Conservation (phyloP, 2,888 invertebrate species). For the Polyommatus iphigenia region DNA sequence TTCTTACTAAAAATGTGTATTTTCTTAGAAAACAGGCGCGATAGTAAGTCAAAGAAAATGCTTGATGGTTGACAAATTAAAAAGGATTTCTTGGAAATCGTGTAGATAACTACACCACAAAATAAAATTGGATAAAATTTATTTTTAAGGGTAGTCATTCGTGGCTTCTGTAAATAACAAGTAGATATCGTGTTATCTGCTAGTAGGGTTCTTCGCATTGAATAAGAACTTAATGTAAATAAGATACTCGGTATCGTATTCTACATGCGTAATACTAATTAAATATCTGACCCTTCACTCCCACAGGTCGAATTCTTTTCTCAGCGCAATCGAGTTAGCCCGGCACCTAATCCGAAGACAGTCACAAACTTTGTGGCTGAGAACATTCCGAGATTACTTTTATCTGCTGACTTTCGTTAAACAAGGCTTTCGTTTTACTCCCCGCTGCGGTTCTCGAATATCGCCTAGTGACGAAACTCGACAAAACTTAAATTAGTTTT, state of each 20-base stretch:
- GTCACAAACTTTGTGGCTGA: slow-evolving; percentile 64
- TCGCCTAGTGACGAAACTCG: slow-evolving; percentile 55
- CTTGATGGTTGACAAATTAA: neutral
- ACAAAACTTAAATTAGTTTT: slow-evolving; percentile 60
- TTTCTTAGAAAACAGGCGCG: neutral
- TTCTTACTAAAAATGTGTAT: neutral
- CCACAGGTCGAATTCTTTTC: slow-evolving; percentile 63
- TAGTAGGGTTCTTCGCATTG: neutral
- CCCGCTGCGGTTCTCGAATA: slow-evolving; percentile 46
- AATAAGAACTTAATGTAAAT: neutral
- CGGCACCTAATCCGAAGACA: slow-evolving; percentile 65
- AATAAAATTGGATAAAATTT: neutral
- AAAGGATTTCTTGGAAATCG: neutral
- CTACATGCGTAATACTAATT: slow-evolving; percentile 44
- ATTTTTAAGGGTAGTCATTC: neutral
- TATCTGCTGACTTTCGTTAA: slow-evolving; percentile 57
- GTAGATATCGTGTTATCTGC: neutral
- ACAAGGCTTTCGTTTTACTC: slow-evolving; percentile 63
- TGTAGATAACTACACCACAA: neutral
- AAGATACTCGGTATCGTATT: neutral
- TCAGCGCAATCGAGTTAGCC: slow-evolving; percentile 67
- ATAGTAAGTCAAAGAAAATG: neutral
- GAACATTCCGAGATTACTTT: slow-evolving; percentile 65
- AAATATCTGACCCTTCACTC: slow-evolving; percentile 54
- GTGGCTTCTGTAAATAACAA: neutral